phyloP scores from a whole-genome alignment of 2,113 vertebrate genomes.

The Pteruthius melanotis region DNA sequence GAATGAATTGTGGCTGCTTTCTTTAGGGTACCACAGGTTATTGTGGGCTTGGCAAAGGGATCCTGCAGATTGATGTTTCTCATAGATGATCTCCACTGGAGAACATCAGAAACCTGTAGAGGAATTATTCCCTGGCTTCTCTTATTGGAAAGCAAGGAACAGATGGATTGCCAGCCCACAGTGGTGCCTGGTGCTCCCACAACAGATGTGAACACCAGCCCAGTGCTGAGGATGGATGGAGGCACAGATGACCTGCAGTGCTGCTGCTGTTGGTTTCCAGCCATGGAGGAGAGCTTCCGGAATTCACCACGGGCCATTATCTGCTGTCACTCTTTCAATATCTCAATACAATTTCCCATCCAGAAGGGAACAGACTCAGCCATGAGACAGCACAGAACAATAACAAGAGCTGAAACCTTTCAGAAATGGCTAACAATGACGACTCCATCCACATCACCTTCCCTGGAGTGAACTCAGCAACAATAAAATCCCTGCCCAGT shows the following conservation, averaged over 20 bases:
- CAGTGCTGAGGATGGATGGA: neutral
- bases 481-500: conserved; percentile 52
- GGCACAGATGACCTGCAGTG: conserved; percentile 7
- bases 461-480: conserved; percentile 40
- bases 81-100: neutral
- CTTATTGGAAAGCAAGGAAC: neutral
- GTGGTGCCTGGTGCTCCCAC: neutral
- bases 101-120: conserved; percentile 9
- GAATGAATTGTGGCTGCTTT: neutral
- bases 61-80: neutral
- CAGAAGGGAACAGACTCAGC: conserved; percentile 11
- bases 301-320: conserved; percentile 54
- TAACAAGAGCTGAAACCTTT: conserved; percentile 55
- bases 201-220: neutral
- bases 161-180: neutral
- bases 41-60: neutral
- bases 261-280: conserved; percentile 19
- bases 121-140: conserved; percentile 10
- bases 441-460: conserved; percentile 60
- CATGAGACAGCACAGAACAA: conserved; percentile 55
- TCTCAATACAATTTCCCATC: conserved; percentile 60
- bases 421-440: conserved; percentile 32
- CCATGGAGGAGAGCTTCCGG: conserved; percentile 7
- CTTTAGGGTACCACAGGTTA: neutral
- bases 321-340: conserved; percentile 62